Conservation (phyloP, 1,140 invertebrate genomes). For the Hyles vespertilio region DNA sequence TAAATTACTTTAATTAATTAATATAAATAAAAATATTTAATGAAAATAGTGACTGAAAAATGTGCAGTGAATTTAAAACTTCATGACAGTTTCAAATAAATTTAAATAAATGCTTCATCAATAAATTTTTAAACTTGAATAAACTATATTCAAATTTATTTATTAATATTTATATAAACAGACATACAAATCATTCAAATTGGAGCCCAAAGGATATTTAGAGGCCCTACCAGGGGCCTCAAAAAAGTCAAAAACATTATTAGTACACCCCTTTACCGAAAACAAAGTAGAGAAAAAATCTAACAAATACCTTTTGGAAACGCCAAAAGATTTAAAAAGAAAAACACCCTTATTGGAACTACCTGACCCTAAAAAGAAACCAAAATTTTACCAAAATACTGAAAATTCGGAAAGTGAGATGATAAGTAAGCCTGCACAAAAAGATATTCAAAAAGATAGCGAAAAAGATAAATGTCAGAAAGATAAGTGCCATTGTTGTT, state of each 20-base stretch:
- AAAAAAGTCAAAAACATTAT: constrained; percentile 42
- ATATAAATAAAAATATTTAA: too few species aligned
- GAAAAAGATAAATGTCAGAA: constrained; percentile 18
- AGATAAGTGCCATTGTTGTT: constrained; percentile 14
- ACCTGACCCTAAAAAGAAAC: constrained; percentile 47
- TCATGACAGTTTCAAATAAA: neutral
- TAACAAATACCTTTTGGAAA: constrained; percentile 50
- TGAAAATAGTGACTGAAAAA: too few species aligned
- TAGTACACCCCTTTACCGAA: constrained; percentile 46
- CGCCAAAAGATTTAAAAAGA: constrained; percentile 49
- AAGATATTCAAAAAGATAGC: neutral
- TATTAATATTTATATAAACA: neutral
- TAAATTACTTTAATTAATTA: too few species aligned
- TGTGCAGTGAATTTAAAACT: too few species aligned
- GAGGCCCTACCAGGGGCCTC: constrained; percentile 52
- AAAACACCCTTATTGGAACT: constrained; percentile 47
- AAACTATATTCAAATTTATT: neutral
- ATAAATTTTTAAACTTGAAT: neutral
- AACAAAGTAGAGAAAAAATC: constrained; percentile 23
- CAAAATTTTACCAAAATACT: constrained; percentile 31
- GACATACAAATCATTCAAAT: constrained; percentile 46
- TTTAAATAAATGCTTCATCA: neutral
- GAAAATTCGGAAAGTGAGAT: neutral
- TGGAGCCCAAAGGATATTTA: constrained; percentile 44
- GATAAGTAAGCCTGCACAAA: neutral